Conservation (phyloP, 2,888 invertebrate genomes). For the Nemoura dubitans region DNA sequence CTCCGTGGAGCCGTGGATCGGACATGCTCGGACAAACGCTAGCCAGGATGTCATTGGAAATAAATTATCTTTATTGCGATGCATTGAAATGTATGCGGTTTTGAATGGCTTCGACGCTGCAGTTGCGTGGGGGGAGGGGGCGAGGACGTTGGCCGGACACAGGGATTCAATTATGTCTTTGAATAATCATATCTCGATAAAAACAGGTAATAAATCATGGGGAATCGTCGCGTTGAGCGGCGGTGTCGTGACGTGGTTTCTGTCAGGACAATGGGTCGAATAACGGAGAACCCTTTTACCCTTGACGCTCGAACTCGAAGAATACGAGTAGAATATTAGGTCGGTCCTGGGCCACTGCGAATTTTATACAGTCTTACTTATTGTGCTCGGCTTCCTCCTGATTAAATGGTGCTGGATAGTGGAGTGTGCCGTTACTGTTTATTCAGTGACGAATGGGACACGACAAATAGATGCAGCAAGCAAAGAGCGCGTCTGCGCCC, state of each 20-base stretch:
- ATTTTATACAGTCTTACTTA: not conserved
- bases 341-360: too few relatives aligned
- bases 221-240: not conserved
- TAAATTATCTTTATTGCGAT: not conserved
- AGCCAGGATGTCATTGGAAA: not conserved
- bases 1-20: not conserved
- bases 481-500: not conserved
- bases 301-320: too few relatives aligned
- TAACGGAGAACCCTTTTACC: too few relatives aligned
- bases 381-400: not conserved
- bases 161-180: not conserved
- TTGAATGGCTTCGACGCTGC: not conserved
- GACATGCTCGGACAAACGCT: not conserved
- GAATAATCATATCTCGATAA: constrained; percentile 7
- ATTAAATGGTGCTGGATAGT: not conserved
- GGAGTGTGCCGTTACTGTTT: not conserved
- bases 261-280: too few relatives aligned
- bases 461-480: not conserved
- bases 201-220: not conserved
- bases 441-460: not conserved
- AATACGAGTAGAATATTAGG: too few relatives aligned
- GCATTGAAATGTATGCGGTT: not conserved
- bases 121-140: not conserved
- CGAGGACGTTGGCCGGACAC: not conserved
- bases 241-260: too few relatives aligned